Evolutionary conservation across 2,113 vertebrate genomes (phyloP).

Genomic region (Eublepharis macularius): DNA sequence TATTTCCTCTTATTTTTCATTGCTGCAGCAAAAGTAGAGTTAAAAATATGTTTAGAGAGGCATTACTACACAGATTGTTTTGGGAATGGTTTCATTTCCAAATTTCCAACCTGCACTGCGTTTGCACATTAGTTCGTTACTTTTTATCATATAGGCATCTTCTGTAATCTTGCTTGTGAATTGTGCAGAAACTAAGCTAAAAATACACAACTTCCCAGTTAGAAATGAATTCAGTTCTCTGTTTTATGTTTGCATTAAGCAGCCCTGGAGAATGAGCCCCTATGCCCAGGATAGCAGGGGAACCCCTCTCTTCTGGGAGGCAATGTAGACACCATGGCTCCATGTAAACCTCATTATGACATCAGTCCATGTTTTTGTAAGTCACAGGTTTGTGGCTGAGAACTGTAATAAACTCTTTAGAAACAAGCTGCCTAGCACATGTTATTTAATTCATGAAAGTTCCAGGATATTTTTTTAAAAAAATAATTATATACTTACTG

Average conservation of each 20-base stretch:
- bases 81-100: constrained; percentile 57
- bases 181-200: constrained; percentile 65
- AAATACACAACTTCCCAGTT: constrained; percentile 69
- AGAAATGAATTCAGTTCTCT: constrained; percentile 69
- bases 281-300: constrained; percentile 73
- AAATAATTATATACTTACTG: constrained; percentile 65
- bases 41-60: constrained; percentile 54
- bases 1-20: constrained; percentile 56
- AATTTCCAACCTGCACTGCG: constrained; percentile 44
- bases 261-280: constrained; percentile 72
- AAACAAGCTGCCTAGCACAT: constrained; percentile 62
- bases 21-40: constrained; percentile 58
- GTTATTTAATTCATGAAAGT: constrained; percentile 67
- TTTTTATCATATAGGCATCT: constrained; percentile 67
- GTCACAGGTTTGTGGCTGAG: constrained; percentile 78
- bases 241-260: constrained; percentile 78
- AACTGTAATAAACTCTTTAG: constrained; percentile 84
- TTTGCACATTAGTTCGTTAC: constrained; percentile 47
- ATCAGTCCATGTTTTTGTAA: constrained; percentile 84
- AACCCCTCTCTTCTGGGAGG: constrained; percentile 80
- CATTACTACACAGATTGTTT: constrained; percentile 41
- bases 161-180: constrained; percentile 67
- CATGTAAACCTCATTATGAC: constrained; percentile 87
- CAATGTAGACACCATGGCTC: constrained; percentile 87
- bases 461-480: constrained; percentile 54